Evolutionary conservation across 2,888 invertebrate species (phyloP).

Genomic region (Phortica okadai): DNA sequence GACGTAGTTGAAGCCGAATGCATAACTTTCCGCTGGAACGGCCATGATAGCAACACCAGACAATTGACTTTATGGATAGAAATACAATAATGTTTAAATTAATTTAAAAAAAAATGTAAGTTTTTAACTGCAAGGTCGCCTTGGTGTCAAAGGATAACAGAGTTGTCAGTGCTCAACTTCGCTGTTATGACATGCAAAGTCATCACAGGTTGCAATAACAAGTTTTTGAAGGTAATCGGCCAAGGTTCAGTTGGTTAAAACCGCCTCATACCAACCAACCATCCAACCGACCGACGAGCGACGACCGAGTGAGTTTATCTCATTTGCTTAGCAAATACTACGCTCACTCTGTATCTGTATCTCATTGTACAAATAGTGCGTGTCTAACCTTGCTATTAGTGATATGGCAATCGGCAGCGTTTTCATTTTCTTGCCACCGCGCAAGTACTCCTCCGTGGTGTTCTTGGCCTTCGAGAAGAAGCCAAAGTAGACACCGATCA

Average conservation of each 20-base stretch:
- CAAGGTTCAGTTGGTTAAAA: slow-evolving; percentile 5
- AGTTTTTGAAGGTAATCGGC: too few species aligned
- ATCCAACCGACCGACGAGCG: too few species aligned
- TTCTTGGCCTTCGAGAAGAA: slow-evolving; percentile 78
- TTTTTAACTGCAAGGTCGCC: too few species aligned
- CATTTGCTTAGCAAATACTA: background rate
- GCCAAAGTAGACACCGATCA: slow-evolving; percentile 80
- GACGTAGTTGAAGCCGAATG: slow-evolving; percentile 77
- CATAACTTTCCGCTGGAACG: slow-evolving; percentile 78
- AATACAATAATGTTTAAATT: too few species aligned
- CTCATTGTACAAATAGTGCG: background rate
- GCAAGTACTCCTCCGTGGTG: slow-evolving; percentile 79
- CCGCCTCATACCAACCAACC: slow-evolving; percentile 19
- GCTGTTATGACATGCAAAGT: too few species aligned
- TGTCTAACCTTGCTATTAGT: slow-evolving; percentile 78
- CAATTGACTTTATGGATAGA: slow-evolving; percentile 74
- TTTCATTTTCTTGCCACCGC: slow-evolving; percentile 79
- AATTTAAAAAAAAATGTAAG: too few species aligned
- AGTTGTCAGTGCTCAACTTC: too few species aligned
- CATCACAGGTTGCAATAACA: too few species aligned
- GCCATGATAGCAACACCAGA: slow-evolving; percentile 79
- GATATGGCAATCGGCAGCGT: slow-evolving; percentile 81
- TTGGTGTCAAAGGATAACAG: too few species aligned
- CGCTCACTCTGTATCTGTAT: background rate
- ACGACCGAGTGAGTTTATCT: background rate